phyloP scores from a whole-genome alignment of 2,797 vertebrate genomes.

The Echiichthys vipera region DNA sequence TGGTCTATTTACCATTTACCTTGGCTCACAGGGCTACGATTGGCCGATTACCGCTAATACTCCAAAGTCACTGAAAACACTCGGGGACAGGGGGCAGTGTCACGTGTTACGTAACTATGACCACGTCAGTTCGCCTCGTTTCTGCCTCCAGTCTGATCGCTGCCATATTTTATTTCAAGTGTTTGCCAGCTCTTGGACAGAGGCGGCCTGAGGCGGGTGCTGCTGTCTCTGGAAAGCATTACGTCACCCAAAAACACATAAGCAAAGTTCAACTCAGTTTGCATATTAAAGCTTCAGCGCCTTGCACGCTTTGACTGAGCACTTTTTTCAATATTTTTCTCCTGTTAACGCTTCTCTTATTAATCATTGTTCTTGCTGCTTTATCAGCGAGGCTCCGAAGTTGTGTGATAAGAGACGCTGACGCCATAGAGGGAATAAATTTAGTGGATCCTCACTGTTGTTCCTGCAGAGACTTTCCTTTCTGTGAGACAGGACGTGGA shows the following conservation, averaged over 20 bases:
- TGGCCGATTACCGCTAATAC: neutral
- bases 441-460: constrained; percentile 36
- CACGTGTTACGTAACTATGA: constrained; percentile 49
- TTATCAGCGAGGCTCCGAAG: constrained; percentile 1
- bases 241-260: neutral
- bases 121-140: constrained; percentile 35
- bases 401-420: constrained; percentile 18
- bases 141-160: constrained; percentile 49
- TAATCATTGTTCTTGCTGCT: neutral
- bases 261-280: constrained; percentile 15
- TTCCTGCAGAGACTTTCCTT: constrained; percentile 28
- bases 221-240: constrained; percentile 31
- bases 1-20: too few species aligned
- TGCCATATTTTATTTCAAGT: constrained; percentile 64
- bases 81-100: constrained; percentile 25
- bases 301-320: neutral
- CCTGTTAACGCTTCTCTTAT: neutral
- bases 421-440: constrained; percentile 39
- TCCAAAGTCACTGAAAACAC: constrained; percentile 16
- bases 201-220: constrained; percentile 31
- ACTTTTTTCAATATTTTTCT: neutral
- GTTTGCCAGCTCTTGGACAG: constrained; percentile 37
- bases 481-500: constrained; percentile 34
- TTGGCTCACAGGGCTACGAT: neutral
- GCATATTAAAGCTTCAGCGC: neutral